Evolutionary conservation across 2,888 invertebrate species (phyloP), one percentile per base, ranked within the genome.

Genomic region (Chrysomela aeneicollis): DNA sequence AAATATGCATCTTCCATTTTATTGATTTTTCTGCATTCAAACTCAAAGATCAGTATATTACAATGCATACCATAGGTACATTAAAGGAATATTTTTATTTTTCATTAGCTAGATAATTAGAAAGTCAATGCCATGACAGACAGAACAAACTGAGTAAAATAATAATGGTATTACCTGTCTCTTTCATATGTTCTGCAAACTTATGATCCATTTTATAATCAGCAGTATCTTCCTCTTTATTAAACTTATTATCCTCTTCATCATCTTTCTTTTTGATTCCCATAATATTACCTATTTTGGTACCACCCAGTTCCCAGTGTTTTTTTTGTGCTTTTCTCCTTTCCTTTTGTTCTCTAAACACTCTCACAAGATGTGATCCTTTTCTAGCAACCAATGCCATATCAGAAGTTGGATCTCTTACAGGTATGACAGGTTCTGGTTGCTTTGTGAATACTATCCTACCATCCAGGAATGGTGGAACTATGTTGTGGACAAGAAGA

Each of bases 371-470:
- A 1, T 92, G 90, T 0, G 95, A 95, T 0, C 98, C 99, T 83
- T 98, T 98, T 2, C 97, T 88, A 0, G 98, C 92, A 59, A 96
- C 92, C 52, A 97, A 85, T 0, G 99, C 99, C 96, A 99, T 97
- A 77, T 99, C 98, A 0, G 95, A 94, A 1, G 97, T 97, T 0
- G 98, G 94, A 83, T 99, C 99, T 81, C 91, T 87, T 30, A 96
- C 95, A 12, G 98, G 98, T 77, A 99, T 91, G n/a, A 99, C 96
- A 0, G 98, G 98, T 79, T 98, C 98, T 0, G 97, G 97, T 81
- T 99, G 98, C 78, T 98, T 99, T 0, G 99, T 99, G 82, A 99
- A 99, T 0, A 98, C 97, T 73, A 99, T 98, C 61, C 99, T 87
- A 0, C 99, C 99, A 82, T 99, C 99, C 1, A 99, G 86, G 84